These are phyloP conservation scores for Atherinosoma microstoma DNA, from an alignment of 2,797 vertebrate species.

Conservation along the genomic window DNA sequence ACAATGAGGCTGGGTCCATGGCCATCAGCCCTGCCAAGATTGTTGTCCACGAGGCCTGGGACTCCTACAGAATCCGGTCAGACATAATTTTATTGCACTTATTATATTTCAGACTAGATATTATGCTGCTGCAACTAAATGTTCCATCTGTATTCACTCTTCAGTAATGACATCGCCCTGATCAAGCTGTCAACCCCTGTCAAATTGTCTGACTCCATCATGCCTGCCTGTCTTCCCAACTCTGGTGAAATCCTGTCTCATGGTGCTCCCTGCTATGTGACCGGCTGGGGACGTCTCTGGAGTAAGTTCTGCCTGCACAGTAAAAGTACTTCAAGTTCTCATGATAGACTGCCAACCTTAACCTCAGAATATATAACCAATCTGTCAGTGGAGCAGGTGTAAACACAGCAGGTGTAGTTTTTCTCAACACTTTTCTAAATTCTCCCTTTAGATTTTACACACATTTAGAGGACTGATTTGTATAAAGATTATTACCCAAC, in stretches of 20 bases:
- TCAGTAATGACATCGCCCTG: conserved; percentile 89
- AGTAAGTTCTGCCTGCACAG: conserved; percentile 70
- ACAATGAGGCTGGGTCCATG: conserved; percentile 76
- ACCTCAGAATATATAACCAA: background rate
- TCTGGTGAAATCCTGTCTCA: conserved; percentile 71
- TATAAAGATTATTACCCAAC: background rate
- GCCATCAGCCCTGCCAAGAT: conserved; percentile 79
- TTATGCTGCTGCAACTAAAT: background rate
- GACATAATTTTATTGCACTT: conserved; percentile 2
- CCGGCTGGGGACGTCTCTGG: conserved; percentile 91
- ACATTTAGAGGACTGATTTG: background rate
- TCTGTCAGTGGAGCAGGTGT: background rate
- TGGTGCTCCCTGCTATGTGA: conserved; percentile 85
- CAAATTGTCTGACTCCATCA: conserved; percentile 72
- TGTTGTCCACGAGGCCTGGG: conserved; percentile 85
- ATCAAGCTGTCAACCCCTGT: conserved; percentile 86
- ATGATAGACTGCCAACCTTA: background rate
- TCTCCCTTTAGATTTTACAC: background rate
- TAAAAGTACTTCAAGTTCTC: background rate
- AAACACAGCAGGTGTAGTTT: background rate
- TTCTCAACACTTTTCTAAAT: background rate
- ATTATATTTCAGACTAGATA: background rate
- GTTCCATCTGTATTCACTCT: conserved; percentile 13
- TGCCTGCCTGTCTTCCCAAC: conserved; percentile 85
- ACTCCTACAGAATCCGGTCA: conserved; percentile 83